Evolutionary conservation across 2,888 invertebrate genomes (phyloP), one percentile per base, ranked within the genome.

Genomic region (Pachycephus smyrnensis): DNA sequence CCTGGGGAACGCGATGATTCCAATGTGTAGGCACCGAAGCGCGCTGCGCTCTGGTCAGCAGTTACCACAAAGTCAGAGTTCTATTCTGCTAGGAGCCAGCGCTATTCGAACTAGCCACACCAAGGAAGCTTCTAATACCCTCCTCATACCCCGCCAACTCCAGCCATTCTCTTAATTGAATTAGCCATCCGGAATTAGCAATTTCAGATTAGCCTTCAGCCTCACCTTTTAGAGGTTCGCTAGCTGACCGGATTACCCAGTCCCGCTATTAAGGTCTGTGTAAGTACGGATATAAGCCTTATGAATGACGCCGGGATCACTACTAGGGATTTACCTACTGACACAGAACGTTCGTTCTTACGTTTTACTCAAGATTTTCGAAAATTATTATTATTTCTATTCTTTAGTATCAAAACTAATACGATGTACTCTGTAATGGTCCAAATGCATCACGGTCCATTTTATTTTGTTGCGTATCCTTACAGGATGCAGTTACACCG

Each of bases 171-270:
- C 89, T 88, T 90, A 90, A 90, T 90, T 90, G 88, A 90, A 90
- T 90, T 88, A 89, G 89, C 88, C 87, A 84, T 85, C 87, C 87
- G 88, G 88, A 89, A 90, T 90, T 90, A 89, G 89, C 88, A 89
- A 89, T 90, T 90, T 89, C 86, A 85, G 88, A 89, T 89, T 87
- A 88, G 86, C 86, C 85, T 81, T 78, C 79, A 80, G 79, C 79
- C 69, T 55, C 69, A 76, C 79, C 78, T 80, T 78, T 79, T 73
- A 30, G 73, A 80, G 75, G 68, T 73, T 71, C 71, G 71, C 32
- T 32, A 23, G 71, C 71, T 71, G 71, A 71, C 71, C 71, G 71
- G 71, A 71, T 71, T 71, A 71, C 71, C 71, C 71, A 32, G 71
- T 33, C 74, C 71, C 74, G 37, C 74, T 74, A 74, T 74, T 74